These are phyloP conservation scores for Aulostomus chinensis DNA, from an alignment of 2,797 vertebrate species.

Conservation along the genomic window DNA sequence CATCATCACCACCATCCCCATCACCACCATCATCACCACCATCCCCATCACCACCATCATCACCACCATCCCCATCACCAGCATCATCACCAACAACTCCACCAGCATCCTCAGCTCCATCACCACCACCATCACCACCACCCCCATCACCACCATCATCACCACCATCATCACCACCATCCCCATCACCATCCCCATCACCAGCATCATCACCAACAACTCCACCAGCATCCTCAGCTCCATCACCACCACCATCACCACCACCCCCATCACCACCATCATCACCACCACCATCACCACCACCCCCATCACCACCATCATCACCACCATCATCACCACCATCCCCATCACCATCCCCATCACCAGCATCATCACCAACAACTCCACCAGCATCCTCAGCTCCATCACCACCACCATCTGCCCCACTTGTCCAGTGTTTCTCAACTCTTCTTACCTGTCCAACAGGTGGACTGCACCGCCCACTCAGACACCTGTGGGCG, in stretches of 20 bases:
- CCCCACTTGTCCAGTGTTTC: not conserved
- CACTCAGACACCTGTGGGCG: slow-evolving; percentile 64
- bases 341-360: not conserved
- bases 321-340: not conserved
- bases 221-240: not conserved
- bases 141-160: not conserved
- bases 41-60: not conserved
- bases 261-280: not conserved
- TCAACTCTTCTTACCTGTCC: not conserved
- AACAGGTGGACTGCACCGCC: slow-evolving; percentile 79
- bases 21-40: not conserved
- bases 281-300: not conserved
- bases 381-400: not conserved
- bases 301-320: not conserved
- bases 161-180: not conserved
- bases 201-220: not conserved
- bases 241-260: not conserved
- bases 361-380: not conserved
- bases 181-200: not conserved
- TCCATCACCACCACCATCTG: not conserved
- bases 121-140: not conserved
- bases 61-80: not conserved
- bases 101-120: not conserved
- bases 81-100: too few species aligned
- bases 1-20: not conserved